Conservation (phyloP, 2,113 vertebrate genomes). For the Ginglymostoma cirratum region DNA sequence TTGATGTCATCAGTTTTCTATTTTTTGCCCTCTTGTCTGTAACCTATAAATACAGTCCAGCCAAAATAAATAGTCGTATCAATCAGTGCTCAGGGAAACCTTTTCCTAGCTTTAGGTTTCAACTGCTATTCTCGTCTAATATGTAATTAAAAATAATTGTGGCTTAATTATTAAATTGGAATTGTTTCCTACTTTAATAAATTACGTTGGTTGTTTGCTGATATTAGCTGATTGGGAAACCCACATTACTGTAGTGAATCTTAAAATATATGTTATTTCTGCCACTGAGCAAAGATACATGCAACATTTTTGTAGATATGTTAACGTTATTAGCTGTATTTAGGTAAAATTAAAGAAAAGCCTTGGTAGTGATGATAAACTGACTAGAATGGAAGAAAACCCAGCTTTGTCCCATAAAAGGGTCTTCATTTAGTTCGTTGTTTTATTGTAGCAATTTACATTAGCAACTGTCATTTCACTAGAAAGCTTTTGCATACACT, state of each 20-base stretch:
- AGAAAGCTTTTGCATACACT: constrained; percentile 76
- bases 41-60: constrained; percentile 47
- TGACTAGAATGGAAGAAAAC: not conserved
- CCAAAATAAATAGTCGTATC: constrained; percentile 62
- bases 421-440: constrained; percentile 46
- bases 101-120: constrained; percentile 62
- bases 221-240: constrained; percentile 73
- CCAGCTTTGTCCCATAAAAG: constrained; percentile 5
- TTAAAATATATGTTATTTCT: constrained; percentile 67
- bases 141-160: constrained; percentile 48
- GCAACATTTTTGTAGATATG: constrained; percentile 66
- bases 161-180: constrained; percentile 55
- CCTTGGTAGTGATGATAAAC: constrained; percentile 49
- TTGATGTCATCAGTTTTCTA: constrained; percentile 12
- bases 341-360: constrained; percentile 60
- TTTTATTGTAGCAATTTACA: constrained; percentile 70
- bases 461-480: constrained; percentile 63
- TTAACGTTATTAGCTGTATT: constrained; percentile 67
- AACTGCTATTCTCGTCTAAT: constrained; percentile 55
- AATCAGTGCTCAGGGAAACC: constrained; percentile 57
- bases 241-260: constrained; percentile 68
- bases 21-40: constrained; percentile 49
- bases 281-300: constrained; percentile 62
- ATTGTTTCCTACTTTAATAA: constrained; percentile 55
- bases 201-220: constrained; percentile 51